Conservation (phyloP, 2,888 invertebrate genomes). For the Cosmopolites sordidus region DNA sequence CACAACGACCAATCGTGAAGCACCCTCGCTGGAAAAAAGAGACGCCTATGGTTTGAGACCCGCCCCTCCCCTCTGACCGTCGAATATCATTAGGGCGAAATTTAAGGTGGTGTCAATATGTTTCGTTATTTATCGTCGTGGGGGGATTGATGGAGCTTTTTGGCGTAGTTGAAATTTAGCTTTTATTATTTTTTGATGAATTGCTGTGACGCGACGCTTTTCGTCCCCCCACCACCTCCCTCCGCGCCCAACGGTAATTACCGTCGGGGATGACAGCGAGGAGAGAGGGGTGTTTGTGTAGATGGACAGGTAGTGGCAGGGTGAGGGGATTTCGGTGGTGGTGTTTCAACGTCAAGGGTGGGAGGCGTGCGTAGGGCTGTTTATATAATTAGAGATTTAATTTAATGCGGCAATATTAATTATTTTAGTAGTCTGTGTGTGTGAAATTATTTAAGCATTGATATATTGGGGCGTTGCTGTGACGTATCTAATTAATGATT, state of each 20-base stretch:
- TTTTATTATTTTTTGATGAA: slow-evolving; percentile 47
- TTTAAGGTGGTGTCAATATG: slow-evolving; percentile 45
- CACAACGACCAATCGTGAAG: not conserved
- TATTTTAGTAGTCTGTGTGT: slow-evolving; percentile 19
- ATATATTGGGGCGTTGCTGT: not conserved
- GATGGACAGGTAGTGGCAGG: slow-evolving; percentile 5
- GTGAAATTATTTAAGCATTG: slow-evolving; percentile 16
- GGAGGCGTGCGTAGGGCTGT: slow-evolving; percentile 6
- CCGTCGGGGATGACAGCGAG: not conserved
- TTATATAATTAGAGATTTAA: slow-evolving; percentile 26
- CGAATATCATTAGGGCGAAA: slow-evolving; percentile 43
- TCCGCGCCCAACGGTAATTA: slow-evolving; percentile 17
- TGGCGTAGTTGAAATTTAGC: slow-evolving; percentile 42
- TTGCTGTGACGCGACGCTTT: slow-evolving; percentile 34
- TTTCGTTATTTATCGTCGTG: slow-evolving; percentile 45
- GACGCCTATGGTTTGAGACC: slow-evolving; percentile 33
- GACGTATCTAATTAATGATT: not conserved
- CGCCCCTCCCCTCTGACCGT: slow-evolving; percentile 32
- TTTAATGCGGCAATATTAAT: slow-evolving; percentile 22
- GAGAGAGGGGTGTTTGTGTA: not conserved
- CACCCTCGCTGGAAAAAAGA: slow-evolving; percentile 6
- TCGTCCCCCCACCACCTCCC: slow-evolving; percentile 1
- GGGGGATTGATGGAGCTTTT: slow-evolving; percentile 39
- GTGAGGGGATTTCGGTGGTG: not conserved
- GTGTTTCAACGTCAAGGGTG: not conserved